Conservation (phyloP, 2,888 invertebrate genomes). For the Drosophila acutilabella region DNA sequence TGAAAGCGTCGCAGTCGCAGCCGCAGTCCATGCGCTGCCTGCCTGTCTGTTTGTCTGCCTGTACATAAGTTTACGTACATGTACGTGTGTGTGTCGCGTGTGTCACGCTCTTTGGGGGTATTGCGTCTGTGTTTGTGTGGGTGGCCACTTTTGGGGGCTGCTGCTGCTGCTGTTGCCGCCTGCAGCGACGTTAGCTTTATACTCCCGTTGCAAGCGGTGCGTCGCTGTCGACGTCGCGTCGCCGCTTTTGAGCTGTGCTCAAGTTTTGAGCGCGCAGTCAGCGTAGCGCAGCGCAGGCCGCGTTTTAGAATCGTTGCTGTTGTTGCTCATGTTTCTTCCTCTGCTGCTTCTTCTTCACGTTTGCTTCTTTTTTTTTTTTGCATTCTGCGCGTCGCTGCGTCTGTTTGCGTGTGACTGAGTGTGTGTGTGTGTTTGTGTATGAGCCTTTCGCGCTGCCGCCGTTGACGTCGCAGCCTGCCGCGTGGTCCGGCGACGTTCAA, state of each 20-base stretch:
- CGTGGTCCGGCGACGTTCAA: constrained; percentile 71
- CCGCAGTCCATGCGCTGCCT: constrained; percentile 11
- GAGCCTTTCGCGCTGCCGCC: constrained; percentile 70
- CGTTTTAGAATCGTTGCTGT: constrained; percentile 50
- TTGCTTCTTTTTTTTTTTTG: constrained; percentile 47
- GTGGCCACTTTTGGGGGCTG: constrained; percentile 49
- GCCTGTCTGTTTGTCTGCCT: constrained; percentile 18
- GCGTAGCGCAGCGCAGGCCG: constrained; percentile 5
- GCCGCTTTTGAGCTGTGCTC: constrained; percentile 56
- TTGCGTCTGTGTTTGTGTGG: constrained; percentile 60
- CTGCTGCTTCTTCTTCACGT: constrained; percentile 19
- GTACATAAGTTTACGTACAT: constrained; percentile 5
- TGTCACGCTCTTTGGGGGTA: constrained; percentile 63
- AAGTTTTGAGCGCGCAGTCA: constrained; percentile 43
- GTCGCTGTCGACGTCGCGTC: constrained; percentile 26
- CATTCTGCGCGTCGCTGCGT: constrained; percentile 67
- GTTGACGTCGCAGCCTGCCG: constrained; percentile 69
- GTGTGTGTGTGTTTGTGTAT: constrained; percentile 42
- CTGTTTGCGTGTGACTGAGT: constrained; percentile 24
- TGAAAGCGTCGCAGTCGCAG: constrained; percentile 25
- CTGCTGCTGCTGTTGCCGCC: constrained; percentile 5
- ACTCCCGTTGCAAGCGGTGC: constrained; percentile 39
- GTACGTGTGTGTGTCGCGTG: constrained; percentile 50
- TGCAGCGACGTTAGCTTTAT: constrained; percentile 36
- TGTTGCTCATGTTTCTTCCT: constrained; percentile 32